Evolutionary conservation across 2,797 vertebrate genomes (phyloP).

Genomic region (Podarcis lilfordi): DNA sequence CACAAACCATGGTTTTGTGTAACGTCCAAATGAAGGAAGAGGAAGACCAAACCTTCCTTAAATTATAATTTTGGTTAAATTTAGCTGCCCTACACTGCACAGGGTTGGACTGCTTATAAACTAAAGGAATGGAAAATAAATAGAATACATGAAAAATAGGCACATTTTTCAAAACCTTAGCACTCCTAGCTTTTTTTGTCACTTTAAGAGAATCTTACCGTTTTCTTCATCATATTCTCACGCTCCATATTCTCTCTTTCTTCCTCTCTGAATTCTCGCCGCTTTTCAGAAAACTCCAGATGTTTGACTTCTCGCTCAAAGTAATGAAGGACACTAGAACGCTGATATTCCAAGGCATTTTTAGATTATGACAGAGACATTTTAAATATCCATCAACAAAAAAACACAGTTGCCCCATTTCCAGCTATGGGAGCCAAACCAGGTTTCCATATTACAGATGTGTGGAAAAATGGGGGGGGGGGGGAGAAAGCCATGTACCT

Average conservation of each 20-base stretch:
- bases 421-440: not conserved
- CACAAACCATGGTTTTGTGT: not conserved
- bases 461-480: not conserved
- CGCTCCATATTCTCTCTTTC: conserved; percentile 69
- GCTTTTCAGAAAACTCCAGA: conserved; percentile 78
- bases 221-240: conserved; percentile 72
- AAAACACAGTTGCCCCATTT: not conserved
- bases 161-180: conserved; percentile 4
- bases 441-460: not conserved
- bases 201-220: conserved; percentile 66
- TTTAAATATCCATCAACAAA: conserved; percentile 1
- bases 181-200: not conserved
- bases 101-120: not conserved
- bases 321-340: conserved; percentile 76
- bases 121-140: not conserved
- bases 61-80: not conserved
- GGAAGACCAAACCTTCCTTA: not conserved
- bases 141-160: not conserved
- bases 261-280: conserved; percentile 67
- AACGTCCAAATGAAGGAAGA: not conserved
- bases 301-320: conserved; percentile 85
- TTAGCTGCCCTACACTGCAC: not conserved
- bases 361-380: not conserved
- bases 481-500: not conserved
- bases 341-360: conserved; percentile 72